Evolutionary conservation across 2,888 invertebrate genomes (phyloP).

Genomic region (Epirrita christyi): DNA sequence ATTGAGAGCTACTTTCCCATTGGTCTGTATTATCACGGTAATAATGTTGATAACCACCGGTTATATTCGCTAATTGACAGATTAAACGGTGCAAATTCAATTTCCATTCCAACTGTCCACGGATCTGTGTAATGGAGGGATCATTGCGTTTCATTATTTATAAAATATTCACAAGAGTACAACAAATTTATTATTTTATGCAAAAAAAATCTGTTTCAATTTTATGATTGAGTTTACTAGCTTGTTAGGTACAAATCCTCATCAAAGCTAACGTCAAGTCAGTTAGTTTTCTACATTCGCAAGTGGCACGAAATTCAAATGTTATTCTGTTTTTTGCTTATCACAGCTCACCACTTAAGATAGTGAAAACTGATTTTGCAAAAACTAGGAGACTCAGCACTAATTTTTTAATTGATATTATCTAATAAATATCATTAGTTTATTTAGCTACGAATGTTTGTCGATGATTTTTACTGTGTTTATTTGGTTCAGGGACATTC

Average conservation of each 20-base stretch:
- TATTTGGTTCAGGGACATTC: too few species aligned
- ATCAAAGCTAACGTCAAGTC: not conserved
- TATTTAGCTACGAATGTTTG: too few species aligned
- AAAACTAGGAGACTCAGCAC: too few species aligned
- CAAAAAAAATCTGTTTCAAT: too few species aligned
- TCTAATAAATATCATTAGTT: too few species aligned
- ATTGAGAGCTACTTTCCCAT: not conserved
- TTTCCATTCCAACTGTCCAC: constrained; percentile 20
- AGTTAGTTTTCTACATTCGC: constrained; percentile 7
- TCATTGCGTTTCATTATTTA: constrained; percentile 17
- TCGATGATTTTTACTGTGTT: too few species aligned
- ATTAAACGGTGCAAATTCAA: constrained; percentile 24
- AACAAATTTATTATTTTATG: not conserved
- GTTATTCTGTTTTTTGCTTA: too few species aligned
- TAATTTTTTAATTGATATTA: too few species aligned
- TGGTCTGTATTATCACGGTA: not conserved
- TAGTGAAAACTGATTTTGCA: too few species aligned
- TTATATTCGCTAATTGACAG: constrained; percentile 27
- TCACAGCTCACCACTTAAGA: too few species aligned
- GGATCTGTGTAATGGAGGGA: constrained; percentile 10
- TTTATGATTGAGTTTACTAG: not conserved
- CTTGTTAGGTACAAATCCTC: not conserved
- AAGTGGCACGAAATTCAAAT: not conserved
- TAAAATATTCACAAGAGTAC: constrained; percentile 19
- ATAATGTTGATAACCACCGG: constrained; percentile 19